Base-by-base conservation (phyloP, 2,888 invertebrate species). In the Oxyteleia sp. region DNA sequence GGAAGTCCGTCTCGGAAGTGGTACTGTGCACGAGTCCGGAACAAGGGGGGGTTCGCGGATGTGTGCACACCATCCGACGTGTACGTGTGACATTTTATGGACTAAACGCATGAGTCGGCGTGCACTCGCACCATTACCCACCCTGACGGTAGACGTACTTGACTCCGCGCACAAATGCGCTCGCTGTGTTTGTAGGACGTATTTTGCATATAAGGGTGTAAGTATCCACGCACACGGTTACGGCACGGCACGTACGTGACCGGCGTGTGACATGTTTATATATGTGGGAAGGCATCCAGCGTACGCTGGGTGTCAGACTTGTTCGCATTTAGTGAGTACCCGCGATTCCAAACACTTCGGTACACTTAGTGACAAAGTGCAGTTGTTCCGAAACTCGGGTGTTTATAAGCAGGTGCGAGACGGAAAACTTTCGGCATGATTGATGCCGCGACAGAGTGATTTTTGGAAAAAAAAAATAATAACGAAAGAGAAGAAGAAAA, bases 1-100 rank as follows among this genome's bases (percentile, higher is more conserved):
- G 84, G 84, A 84, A 81, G 84, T 84, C 74, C 80, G 81, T 81
- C 84, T 84, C 84, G 84, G 84, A 84, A 84, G 81, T 84, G 84
- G 76, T 57, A 76, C 71, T 63, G 76, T 84, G 84, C 76, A 71
- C 63, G 68, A 55, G 47, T 61, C 80, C 80, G 75, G 76, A 76
- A 72, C 64, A 64, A 38, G 51, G 61, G 75, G 78, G 75, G 84
- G 49, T 13, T 11, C 51, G 35, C 59, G 57, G 43, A 72, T 80
- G 80, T 80, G 72, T 64, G 35, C 57, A 71, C 64, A 57, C 47
- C 32, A 32, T 49, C n/a, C 43, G 43, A 7, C 13, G 43, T 23
- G 55, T 78, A 35, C 47, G 59, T 80, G 80, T 66, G 68, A 61
- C 68, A 63, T 81, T 74, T 75, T 69, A 75, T 69, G 59, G 51